A percentile compares a stretch with the other conserved stretches of the same genome.
These are phyloP conservation scores for Danaus plexippus DNA, from an alignment of 1,140 invertebrate species.

Conservation along the genomic window DNA sequence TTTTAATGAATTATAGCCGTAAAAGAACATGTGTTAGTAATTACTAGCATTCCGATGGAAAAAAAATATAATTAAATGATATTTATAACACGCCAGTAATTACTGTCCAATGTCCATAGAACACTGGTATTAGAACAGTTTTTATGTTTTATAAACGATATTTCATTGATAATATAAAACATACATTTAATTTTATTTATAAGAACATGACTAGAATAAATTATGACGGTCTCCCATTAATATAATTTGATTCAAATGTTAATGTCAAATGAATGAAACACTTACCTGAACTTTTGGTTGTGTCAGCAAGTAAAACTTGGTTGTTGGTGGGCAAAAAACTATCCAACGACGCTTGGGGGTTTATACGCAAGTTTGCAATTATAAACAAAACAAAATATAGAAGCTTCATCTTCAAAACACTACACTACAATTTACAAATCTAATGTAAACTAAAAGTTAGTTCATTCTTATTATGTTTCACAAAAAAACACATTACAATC, in stretches of 20 bases:
- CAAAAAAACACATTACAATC: background rate
- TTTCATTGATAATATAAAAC: too few relatives aligned
- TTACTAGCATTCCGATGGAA: too few relatives aligned
- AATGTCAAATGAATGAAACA: background rate
- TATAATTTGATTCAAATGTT: background rate
- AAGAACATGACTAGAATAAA: background rate
- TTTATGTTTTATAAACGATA: too few relatives aligned
- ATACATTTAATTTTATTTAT: too few relatives aligned
- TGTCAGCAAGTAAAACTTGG: slow-evolving; percentile 44
- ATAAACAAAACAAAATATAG: slow-evolving; percentile 48
- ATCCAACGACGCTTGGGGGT: slow-evolving; percentile 57
- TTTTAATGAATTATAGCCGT: too few relatives aligned
- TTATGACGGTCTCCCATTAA: background rate
- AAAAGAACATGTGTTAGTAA: too few relatives aligned
- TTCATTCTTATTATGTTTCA: slow-evolving; percentile 1
- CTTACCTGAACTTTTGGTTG: slow-evolving; percentile 49
- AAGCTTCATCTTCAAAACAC: slow-evolving; percentile 43
- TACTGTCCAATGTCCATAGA: too few relatives aligned
- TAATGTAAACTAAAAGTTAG: background rate
- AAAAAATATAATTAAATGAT: too few relatives aligned
- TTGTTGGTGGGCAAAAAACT: slow-evolving; percentile 38
- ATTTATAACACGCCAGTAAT: too few relatives aligned
- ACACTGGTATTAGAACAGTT: too few relatives aligned
- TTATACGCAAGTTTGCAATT: slow-evolving; percentile 47
- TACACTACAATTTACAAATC: too few relatives aligned